Base-by-base conservation (phyloP, 2,888 invertebrate species). In the Orthonychiurus folsomi region DNA sequence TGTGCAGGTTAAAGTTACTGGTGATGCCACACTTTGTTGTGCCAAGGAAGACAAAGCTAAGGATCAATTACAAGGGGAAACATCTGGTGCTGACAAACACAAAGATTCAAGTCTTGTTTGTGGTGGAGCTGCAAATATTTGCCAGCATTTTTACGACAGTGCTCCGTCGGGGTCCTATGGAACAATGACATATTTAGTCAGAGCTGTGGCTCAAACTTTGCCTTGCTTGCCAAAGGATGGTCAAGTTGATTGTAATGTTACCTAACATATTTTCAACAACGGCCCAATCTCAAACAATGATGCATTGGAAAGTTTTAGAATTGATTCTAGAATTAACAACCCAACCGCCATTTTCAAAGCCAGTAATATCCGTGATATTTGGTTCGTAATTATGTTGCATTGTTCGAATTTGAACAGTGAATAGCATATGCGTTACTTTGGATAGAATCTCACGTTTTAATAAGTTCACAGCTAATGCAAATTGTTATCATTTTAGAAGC, bases 131-230 rank as follows among this genome's bases (percentile, higher is more conserved):
- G 93, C 93, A 0, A 91, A 89, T 72, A 89, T 99, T 68, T 97
- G 97, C 78, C 89, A 93, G 78, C 93, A 95, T 78, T 88, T 99
- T 77, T 97, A 95, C 78, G 97, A 99, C 79, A 92, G 91, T 77
- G 97, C 99, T 24, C 97, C 99, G 1, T 94, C 94, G 77, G 99
- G 99, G 66, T 88, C 90, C 74, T 95, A 85, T 78, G 99, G 99
- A 67, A 96, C 96, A 56, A 96, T 97, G 91, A 93, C 95, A 0
- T 97, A 97, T 76, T 83, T 99, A 74, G 88, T 92, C 50, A 82
- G 91, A 70, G 89, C 91, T 2, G 85, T 89, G 1, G 89, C 89
- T 50, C 81, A 83, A 0, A 69, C 70, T n/a, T 70, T 73, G 25
- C 86, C 87, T 74, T 84, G 86, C 74, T 79, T 89, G 73, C 89